Percentiles rank a stretch among this genome's conserved stretches.
phyloP scores from a whole-genome alignment of 92 coral and sea anemone species.

The Umimayanthus chanpuru region DNA sequence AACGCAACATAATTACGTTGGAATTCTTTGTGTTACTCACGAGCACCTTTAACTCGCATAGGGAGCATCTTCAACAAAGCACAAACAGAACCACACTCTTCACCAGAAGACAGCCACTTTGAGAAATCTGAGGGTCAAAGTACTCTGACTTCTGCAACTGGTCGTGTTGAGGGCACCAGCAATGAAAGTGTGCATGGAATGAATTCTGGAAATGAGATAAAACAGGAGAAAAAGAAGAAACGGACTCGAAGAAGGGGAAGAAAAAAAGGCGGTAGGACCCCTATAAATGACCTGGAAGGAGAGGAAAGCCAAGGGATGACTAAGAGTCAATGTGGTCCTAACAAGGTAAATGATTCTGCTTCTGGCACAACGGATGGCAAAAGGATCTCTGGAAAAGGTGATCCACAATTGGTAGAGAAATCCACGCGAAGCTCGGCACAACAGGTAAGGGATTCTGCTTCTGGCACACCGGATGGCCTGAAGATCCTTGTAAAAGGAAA shows the following conservation, averaged over 20 bases:
- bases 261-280: neutral
- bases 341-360: neutral
- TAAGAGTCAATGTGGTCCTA: neutral
- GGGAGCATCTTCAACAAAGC: neutral
- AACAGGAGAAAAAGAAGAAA: constrained; percentile 27
- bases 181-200: neutral
- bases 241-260: constrained; percentile 27
- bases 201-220: neutral
- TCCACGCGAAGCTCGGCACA: neutral
- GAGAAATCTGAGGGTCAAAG: neutral
- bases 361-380: neutral
- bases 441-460: neutral
- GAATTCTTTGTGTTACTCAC: neutral
- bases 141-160: neutral
- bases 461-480: neutral
- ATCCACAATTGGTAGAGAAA: neutral
- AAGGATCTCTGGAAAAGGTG: neutral
- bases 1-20: too few relatives aligned
- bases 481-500: neutral
- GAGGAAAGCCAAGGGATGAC: neutral
- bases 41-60: neutral
- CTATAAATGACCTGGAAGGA: neutral
- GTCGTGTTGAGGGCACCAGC: neutral
- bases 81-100: neutral
- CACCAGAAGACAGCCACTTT: neutral